Base-by-base conservation (phyloP, 2,888 invertebrate genomes). In the Fragum whitleyi region DNA sequence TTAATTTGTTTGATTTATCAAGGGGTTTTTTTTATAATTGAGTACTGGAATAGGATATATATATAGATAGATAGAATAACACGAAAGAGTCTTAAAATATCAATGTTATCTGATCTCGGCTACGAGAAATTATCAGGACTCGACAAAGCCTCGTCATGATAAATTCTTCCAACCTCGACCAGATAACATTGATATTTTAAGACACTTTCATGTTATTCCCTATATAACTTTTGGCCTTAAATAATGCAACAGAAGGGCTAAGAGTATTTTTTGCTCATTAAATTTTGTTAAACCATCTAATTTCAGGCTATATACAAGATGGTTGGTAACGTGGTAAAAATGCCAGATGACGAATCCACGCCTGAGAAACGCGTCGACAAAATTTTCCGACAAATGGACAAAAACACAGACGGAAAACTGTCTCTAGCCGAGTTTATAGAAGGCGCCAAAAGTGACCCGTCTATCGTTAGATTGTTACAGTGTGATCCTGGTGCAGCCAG, bases 301-400 rank as follows among this genome's bases (percentile, higher is more conserved):
- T 47, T 47, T 47, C 47, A 47, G 47, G 16, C 47, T n/a, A n/a
- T n/a, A 47, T 47, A 47, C 47, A 47, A 47, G n/a, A 47, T 47
- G 47, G 19, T 19, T 6, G 47, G n/a, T 2, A n/a, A n/a, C 16
- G 16, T 47, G 19, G n/a, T 19, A 2, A 19, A 16, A 47, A 6
- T n/a, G 19, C 6, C 47, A n/a, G 47, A n/a, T 3, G 47, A 47
- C 16, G 47, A 19, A 16, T 47, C 47, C 2, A 47, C 2, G 19
- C 47, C 47, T 19, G 47, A 47, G 19, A 47, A 47, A 6, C 47
- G 16, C 19, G 47, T n/a, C 16, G n/a, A 47, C 47, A 47, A 47
- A n/a, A 19, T 47, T 19, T 47, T 47, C n/a, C 47, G 16, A 47
- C 47, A 47, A n/a, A 47, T 47, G 47, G 47, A 47, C n/a, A 6